phyloP scores from a whole-genome alignment of 2,888 invertebrate genomes.

The Parelbella ahira region DNA sequence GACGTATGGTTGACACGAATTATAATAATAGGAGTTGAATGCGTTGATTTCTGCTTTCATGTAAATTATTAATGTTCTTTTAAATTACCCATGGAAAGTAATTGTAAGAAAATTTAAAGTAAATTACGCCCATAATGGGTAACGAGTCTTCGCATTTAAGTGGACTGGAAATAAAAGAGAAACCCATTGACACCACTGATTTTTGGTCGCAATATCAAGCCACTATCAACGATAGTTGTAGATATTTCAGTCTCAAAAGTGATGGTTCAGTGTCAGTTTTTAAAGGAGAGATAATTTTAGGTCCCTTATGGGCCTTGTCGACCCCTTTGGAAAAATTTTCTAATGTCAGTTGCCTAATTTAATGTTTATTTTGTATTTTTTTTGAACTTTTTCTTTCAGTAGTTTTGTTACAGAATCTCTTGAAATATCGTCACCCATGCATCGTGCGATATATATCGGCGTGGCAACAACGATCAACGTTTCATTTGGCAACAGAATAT shows the following conservation, averaged over 20 bases:
- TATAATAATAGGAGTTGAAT: no score
- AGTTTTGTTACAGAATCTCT: slow-evolving; percentile 84
- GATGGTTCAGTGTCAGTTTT: slow-evolving; percentile 86
- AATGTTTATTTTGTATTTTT: background rate
- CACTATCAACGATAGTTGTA: slow-evolving; percentile 78
- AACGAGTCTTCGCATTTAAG: slow-evolving; percentile 87
- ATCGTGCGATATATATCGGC: slow-evolving; percentile 91
- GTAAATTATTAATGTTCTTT: no score
- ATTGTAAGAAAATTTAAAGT: background rate
- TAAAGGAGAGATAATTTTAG: slow-evolving; percentile 85
- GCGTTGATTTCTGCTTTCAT: no score
- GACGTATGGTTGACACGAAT: no score
- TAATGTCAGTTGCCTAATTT: slow-evolving; percentile 79
- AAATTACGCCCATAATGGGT: slow-evolving; percentile 80
- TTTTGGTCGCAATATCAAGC: slow-evolving; percentile 88
- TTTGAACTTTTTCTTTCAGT: background rate
- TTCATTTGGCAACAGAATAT: slow-evolving; percentile 90
- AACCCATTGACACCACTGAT: slow-evolving; percentile 87
- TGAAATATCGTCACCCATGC: slow-evolving; percentile 92
- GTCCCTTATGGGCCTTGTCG: slow-evolving; percentile 82
- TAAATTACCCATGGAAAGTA: slow-evolving; percentile 4
- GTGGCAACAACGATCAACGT: slow-evolving; percentile 88
- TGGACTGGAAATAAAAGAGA: slow-evolving; percentile 87
- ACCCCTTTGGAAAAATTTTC: slow-evolving; percentile 88
- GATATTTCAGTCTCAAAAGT: slow-evolving; percentile 73